phyloP scores from a whole-genome alignment of 2,113 vertebrate genomes.

The Indicator maculatus region DNA sequence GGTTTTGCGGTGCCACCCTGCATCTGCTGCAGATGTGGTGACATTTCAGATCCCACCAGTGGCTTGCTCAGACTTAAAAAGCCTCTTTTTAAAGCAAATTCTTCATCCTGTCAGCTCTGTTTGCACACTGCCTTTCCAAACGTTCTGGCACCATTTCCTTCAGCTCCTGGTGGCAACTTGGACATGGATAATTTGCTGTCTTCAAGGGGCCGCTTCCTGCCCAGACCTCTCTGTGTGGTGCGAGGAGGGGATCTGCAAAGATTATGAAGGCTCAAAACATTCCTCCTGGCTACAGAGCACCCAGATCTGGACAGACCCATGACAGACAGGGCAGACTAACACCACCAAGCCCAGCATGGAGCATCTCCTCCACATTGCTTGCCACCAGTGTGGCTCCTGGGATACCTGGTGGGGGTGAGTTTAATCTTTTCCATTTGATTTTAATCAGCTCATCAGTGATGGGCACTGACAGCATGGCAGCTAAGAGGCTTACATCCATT shows the following conservation, averaged over 20 bases:
- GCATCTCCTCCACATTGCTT: background rate
- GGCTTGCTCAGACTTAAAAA: accelerated
- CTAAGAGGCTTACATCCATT: background rate
- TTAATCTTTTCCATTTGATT: background rate
- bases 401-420: background rate
- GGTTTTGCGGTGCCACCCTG: background rate
- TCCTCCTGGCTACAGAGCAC: background rate
- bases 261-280: accelerated
- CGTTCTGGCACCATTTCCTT: background rate
- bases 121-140: accelerated
- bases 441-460: background rate
- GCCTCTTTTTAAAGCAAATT: background rate
- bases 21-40: background rate
- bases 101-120: accelerated
- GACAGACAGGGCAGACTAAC: background rate
- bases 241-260: background rate
- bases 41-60: background rate
- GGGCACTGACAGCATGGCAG: accelerated
- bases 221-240: accelerated
- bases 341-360: background rate
- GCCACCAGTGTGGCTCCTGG: accelerated
- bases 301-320: background rate
- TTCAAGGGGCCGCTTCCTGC: background rate
- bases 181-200: accelerated
- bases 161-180: background rate